Base-by-base conservation (phyloP, 2,797 vertebrate genomes). In the Sebastes nivosus region DNA sequence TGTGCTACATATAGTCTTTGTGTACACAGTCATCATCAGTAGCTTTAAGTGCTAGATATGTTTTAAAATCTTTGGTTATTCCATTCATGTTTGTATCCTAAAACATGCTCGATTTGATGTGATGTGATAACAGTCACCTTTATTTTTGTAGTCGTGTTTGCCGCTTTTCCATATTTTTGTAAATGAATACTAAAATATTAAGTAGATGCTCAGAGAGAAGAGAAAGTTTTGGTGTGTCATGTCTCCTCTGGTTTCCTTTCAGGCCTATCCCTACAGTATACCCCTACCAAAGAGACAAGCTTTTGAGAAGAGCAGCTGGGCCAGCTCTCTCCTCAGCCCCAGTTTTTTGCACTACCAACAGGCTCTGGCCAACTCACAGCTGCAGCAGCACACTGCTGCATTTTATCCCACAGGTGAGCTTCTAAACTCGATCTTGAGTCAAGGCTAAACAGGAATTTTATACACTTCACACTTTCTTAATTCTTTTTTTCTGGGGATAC, bases 231-330 rank as follows among this genome's bases (percentile, higher is more conserved):
- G 58, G 65, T 67, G 66, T 58, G 65, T 89, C 57, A 85, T 69
- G 8, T 83, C 20, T 80, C 11, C 29, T 85, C 86, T 63, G 94
- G 83, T 85, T 88, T 25, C 92, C 92, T 89, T 88, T 6, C 88
- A 99, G 98, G 97, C 93, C 88, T 99, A 98, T 89, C 97, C 97
- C 84, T 97, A 97, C 65, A 96, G 96, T 87, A 81, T 98, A 68
- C 96, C 97, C 80, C 95, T 99, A 97, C 97, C 98, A 98, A 99
- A 99, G 97, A 98, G 98, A 96, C 96, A 92, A 95, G 97, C 97
- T 90, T 96, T 98, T 91, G 98, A 99, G 95, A 99, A 99, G 95
- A 97, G 95, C 94, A 97, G 96, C 89, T 97, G 97, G 86, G 93
- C 97, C 95, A 96, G 94, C 93, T 94, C 97, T 54, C 94, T 98